Conservation (phyloP, 2,888 invertebrate genomes). For the Alcis repandata region DNA sequence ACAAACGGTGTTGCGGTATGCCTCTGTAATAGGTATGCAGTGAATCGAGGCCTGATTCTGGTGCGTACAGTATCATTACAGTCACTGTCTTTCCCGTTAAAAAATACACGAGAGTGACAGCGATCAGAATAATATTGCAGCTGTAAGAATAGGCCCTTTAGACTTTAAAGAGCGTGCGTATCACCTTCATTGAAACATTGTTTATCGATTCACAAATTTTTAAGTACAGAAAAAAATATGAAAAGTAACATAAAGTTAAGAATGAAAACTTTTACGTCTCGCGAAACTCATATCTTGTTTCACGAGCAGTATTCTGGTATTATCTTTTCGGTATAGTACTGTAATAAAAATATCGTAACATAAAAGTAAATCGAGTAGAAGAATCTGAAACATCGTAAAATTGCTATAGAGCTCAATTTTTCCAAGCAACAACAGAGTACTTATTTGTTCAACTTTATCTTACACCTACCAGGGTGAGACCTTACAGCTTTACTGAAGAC, state of each 20-base stretch:
- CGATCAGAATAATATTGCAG: no score
- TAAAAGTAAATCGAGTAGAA: slow-evolving; percentile 5
- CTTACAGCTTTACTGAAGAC: no score
- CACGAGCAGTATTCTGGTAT: slow-evolving; percentile 14
- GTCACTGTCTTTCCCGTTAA: no score
- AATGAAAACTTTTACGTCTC: slow-evolving; percentile 19
- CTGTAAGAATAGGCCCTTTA: no score
- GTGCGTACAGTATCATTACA: no score
- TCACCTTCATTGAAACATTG: no score
- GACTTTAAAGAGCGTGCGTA: no score
- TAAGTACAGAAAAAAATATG: background rate
- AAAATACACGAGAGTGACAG: no score
- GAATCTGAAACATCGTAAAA: slow-evolving; percentile 1
- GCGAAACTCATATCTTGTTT: slow-evolving; percentile 14
- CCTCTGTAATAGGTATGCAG: no score
- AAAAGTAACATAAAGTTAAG: background rate
- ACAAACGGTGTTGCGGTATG: no score
- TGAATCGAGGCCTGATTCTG: no score
- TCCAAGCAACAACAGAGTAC: background rate
- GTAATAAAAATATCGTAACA: slow-evolving; percentile 6
- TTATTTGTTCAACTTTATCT: background rate
- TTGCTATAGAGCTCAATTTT: background rate
- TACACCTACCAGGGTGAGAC: no score
- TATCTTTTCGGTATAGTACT: slow-evolving; percentile 10
- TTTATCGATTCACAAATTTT: background rate